These are phyloP conservation scores for Seriola rivoliana DNA, from an alignment of 2,113 vertebrate genomes.

Conservation along the genomic window DNA sequence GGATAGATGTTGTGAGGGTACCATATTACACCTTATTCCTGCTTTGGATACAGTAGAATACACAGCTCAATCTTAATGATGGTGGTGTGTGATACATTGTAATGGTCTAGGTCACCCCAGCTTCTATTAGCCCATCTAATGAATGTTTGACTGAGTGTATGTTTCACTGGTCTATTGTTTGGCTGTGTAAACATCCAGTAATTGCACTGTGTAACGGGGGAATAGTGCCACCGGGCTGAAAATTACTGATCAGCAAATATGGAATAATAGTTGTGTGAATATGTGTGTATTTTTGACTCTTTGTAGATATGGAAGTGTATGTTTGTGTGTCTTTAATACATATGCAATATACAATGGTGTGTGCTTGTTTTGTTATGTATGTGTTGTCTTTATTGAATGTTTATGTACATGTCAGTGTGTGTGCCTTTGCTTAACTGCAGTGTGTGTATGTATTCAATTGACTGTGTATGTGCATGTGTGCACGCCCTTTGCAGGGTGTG, in stretches of 20 bases:
- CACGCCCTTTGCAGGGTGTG: slow-evolving; percentile 35
- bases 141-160: slow-evolving; percentile 73
- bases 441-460: slow-evolving; percentile 16
- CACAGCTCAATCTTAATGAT: slow-evolving; percentile 56
- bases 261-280: slow-evolving; percentile 60
- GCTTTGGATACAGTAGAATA: slow-evolving; percentile 26
- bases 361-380: neutral
- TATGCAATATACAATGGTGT: slow-evolving; percentile 1
- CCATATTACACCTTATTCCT: neutral
- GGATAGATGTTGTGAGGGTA: neutral
- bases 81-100: slow-evolving; percentile 35
- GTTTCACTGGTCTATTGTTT: slow-evolving; percentile 72
- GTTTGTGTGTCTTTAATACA: slow-evolving; percentile 29
- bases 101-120: slow-evolving; percentile 65
- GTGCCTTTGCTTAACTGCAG: slow-evolving; percentile 1
- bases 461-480: slow-evolving; percentile 16
- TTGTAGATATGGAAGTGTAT: slow-evolving; percentile 8
- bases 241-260: slow-evolving; percentile 77
- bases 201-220: slow-evolving; percentile 67
- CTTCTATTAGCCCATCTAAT: slow-evolving; percentile 66
- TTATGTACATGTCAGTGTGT: neutral
- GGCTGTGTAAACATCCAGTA: slow-evolving; percentile 77
- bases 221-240: slow-evolving; percentile 65
- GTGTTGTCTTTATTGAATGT: neutral
- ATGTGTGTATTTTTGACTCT: slow-evolving; percentile 43